Conservation (phyloP, 2,888 invertebrate genomes). For the Cyaniris semiargus region DNA sequence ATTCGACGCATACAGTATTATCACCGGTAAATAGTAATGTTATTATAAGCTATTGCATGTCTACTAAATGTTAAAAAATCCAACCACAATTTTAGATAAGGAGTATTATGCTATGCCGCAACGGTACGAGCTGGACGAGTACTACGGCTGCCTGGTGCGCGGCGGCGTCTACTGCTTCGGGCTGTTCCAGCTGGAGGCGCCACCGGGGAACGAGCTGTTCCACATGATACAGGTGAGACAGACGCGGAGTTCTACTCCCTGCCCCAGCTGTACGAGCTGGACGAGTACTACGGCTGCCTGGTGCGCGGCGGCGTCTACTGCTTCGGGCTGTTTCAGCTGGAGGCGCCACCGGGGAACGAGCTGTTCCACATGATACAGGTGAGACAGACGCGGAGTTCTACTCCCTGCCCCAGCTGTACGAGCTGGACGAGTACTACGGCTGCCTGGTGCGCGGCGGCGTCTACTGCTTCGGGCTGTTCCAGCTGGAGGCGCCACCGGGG, state of each 20-base stretch:
- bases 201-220: too few relatives aligned
- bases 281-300: too few relatives aligned
- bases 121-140: too few relatives aligned
- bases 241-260: too few relatives aligned
- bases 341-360: conserved; percentile 37
- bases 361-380: conserved; percentile 35
- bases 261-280: too few relatives aligned
- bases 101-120: conserved; percentile 48
- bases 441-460: conserved; percentile 48
- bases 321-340: conserved; percentile 49
- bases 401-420: conserved; percentile 41
- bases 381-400: too few relatives aligned
- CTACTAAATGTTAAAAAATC: too few relatives aligned
- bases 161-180: too few relatives aligned
- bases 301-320: conserved; percentile 48
- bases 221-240: too few relatives aligned
- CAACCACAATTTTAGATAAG: conserved; percentile 42
- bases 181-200: conserved; percentile 50
- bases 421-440: conserved; percentile 50
- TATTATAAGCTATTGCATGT: background rate
- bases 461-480: conserved; percentile 49
- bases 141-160: too few relatives aligned
- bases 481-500: too few relatives aligned
- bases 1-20: background rate
- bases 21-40: background rate